Evolutionary conservation across 2,888 invertebrate genomes (phyloP).

Genomic region (Macrostomum cliftonense): DNA sequence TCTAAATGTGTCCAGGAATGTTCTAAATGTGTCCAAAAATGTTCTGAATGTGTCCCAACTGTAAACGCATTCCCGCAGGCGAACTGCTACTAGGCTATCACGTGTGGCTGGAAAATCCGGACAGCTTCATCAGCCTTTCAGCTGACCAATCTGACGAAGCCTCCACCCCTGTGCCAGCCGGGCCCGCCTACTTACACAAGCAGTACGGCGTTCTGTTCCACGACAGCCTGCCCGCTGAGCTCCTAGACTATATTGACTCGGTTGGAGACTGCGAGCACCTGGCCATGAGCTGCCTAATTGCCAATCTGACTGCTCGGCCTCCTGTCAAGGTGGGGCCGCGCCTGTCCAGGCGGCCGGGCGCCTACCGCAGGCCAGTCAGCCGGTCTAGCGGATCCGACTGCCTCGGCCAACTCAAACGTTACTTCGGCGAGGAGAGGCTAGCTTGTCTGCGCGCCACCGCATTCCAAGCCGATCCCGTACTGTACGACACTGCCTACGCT

Average conservation of each 20-base stretch:
- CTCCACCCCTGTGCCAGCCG: constrained; percentile 87
- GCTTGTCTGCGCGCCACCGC: too few relatives aligned
- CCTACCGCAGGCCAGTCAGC: too few relatives aligned
- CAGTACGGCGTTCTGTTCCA: constrained; percentile 87
- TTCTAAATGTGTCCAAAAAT: too few relatives aligned
- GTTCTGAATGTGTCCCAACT: not conserved
- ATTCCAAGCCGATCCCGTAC: constrained; percentile 79
- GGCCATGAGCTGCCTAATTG: constrained; percentile 88
- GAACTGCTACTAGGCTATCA: constrained; percentile 32
- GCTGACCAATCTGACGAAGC: too few relatives aligned
- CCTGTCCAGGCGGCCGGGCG: too few relatives aligned
- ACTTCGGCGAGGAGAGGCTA: too few relatives aligned
- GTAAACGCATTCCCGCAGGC: not conserved
- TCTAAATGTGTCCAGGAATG: too few relatives aligned
- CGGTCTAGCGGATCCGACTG: too few relatives aligned
- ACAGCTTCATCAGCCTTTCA: constrained; percentile 83
- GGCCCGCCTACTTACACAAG: constrained; percentile 89
- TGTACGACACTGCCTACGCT: constrained; percentile 49
- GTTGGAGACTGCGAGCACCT: constrained; percentile 95
- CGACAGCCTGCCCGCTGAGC: constrained; percentile 60
- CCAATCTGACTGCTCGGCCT: constrained; percentile 56
- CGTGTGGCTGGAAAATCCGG: constrained; percentile 91
- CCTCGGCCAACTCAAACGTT: too few relatives aligned
- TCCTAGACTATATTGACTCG: constrained; percentile 72
- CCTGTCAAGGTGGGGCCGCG: too few relatives aligned